phyloP scores from a whole-genome alignment of 1,140 invertebrate species.

The Macrobrachium rosenbergii region DNA sequence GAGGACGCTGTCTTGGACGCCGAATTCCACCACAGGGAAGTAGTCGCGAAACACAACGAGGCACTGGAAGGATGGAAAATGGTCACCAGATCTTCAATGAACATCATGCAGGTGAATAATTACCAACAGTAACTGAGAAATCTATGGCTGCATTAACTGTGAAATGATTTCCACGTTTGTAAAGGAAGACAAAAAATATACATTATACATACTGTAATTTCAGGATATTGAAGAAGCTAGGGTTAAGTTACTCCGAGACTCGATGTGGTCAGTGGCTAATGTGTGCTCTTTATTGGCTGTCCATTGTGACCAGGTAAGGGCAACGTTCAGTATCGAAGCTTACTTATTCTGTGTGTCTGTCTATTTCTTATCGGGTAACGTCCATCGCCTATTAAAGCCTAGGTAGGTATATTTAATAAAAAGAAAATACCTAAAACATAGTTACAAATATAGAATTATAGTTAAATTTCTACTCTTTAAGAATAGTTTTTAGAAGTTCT shows the following conservation, averaged over 20 bases:
- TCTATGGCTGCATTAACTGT: not conserved
- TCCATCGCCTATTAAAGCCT: too few relatives aligned
- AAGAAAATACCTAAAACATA: too few relatives aligned
- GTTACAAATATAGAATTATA: too few relatives aligned
- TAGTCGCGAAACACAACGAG: constrained; percentile 18
- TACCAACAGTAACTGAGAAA: too few relatives aligned
- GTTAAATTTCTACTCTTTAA: too few relatives aligned
- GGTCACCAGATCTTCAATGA: constrained; percentile 10
- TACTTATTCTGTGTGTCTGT: not conserved
- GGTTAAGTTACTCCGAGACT: constrained; percentile 33
- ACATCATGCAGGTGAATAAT: constrained; percentile 22
- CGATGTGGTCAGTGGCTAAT: constrained; percentile 42
- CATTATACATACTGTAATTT: not conserved
- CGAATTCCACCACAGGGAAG: constrained; percentile 19
- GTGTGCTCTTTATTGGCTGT: constrained; percentile 48
- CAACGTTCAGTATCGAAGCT: not conserved
- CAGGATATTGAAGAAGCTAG: constrained; percentile 43
- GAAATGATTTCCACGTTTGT: not conserved
- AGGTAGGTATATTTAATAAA: too few relatives aligned
- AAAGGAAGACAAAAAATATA: not conserved
- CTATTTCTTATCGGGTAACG: not conserved
- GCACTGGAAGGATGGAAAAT: constrained; percentile 27
- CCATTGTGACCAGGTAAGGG: constrained; percentile 41
- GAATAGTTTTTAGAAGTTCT: too few relatives aligned
- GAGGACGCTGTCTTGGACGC: constrained; percentile 28